Conservation (phyloP, 2,797 vertebrate genomes). For the Alosa sapidissima region DNA sequence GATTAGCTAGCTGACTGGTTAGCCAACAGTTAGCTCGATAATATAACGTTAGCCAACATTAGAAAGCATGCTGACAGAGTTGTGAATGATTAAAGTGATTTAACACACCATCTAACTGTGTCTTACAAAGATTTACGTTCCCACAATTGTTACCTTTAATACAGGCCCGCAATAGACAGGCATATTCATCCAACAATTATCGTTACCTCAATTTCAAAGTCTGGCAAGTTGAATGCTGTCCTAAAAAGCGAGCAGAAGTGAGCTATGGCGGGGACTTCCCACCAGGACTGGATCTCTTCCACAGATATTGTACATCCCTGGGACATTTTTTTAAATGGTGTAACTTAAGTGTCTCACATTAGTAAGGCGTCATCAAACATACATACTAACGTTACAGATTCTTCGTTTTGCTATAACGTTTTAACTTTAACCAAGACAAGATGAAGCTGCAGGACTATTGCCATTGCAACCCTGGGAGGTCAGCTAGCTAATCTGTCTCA, state of each 20-base stretch:
- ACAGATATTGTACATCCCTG: slow-evolving; percentile 80
- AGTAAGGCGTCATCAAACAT: slow-evolving; percentile 54
- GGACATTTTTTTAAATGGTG: slow-evolving; percentile 77
- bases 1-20: slow-evolving; percentile 53
- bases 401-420: not conserved
- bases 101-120: not conserved
- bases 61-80: slow-evolving; percentile 7
- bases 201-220: slow-evolving; percentile 95
- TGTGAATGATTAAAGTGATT: not conserved
- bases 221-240: slow-evolving; percentile 92
- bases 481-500: not conserved
- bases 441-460: not conserved
- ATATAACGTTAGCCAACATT: not conserved
- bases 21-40: slow-evolving; percentile 44
- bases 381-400: not conserved
- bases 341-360: slow-evolving; percentile 66
- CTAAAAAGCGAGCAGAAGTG: slow-evolving; percentile 98
- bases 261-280: slow-evolving; percentile 98
- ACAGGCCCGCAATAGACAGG: not conserved
- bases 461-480: not conserved
- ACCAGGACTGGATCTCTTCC: slow-evolving; percentile 95
- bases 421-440: not conserved
- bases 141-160: not conserved
- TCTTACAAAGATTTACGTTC: not conserved
- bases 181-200: slow-evolving; percentile 33